phyloP scores from a whole-genome alignment of 2,113 vertebrate genomes.

The Nicator chloris region DNA sequence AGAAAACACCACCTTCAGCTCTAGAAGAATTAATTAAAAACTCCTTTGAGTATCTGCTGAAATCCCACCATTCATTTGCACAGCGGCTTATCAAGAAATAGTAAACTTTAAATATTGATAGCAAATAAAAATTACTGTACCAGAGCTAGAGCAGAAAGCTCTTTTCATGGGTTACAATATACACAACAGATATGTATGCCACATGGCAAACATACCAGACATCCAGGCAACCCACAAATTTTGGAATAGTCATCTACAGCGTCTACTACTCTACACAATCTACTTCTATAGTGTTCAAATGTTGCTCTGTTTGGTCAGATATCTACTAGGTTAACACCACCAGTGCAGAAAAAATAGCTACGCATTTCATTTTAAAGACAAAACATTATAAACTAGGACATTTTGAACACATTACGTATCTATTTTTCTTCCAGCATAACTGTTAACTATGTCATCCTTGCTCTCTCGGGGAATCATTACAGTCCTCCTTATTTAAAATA shows the following conservation, averaged over 20 bases:
- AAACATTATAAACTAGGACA: neutral
- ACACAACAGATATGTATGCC: neutral
- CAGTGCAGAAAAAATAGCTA: neutral
- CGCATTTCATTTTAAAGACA: neutral
- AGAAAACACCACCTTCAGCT: neutral
- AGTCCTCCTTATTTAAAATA: neutral
- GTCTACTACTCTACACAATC: neutral
- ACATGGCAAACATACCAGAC: neutral
- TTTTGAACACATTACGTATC: neutral
- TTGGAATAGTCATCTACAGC: neutral
- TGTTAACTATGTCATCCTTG: neutral
- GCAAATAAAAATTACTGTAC: neutral
- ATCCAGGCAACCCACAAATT: neutral
- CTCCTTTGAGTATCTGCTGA: neutral
- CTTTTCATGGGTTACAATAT: neutral
- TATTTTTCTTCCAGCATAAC: neutral
- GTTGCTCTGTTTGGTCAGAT: neutral
- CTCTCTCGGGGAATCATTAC: neutral
- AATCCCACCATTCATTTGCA: neutral
- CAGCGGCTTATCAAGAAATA: neutral
- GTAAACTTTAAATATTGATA: neutral
- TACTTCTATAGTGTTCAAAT: neutral
- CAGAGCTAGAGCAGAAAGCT: neutral
- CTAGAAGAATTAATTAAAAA: neutral
- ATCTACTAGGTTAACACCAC: neutral